Evolutionary conservation across 2,888 invertebrate genomes (phyloP).

Genomic region (Bembecia ichneumoniformis): DNA sequence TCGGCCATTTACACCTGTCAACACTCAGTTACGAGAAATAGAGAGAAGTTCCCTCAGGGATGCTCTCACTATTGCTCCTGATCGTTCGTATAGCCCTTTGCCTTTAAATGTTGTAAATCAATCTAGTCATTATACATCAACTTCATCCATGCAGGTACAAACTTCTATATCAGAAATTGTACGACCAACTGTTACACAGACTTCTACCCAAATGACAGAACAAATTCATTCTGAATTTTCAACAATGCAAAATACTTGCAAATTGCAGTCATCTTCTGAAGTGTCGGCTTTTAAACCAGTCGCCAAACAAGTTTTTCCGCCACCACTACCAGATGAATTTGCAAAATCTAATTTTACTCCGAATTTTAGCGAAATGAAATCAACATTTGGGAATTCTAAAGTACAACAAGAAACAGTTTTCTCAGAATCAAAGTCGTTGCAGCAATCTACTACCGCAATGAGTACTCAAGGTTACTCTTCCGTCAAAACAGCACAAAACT

Average conservation of each 20-base stretch:
- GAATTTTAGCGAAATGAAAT: constrained; percentile 47
- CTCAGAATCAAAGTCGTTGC: constrained; percentile 37
- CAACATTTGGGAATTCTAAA: constrained; percentile 37
- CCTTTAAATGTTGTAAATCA: constrained; percentile 55
- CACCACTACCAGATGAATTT: constrained; percentile 47
- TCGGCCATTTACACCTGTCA: constrained; percentile 73
- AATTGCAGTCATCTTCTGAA: constrained; percentile 51
- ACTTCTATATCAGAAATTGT: constrained; percentile 37
- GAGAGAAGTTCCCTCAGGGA: constrained; percentile 67
- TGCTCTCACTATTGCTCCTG: constrained; percentile 76
- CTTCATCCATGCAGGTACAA: constrained; percentile 28
- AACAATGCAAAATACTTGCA: constrained; percentile 48
- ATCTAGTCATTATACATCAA: constrained; percentile 34
- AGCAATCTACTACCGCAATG: constrained; percentile 32
- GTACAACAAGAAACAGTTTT: constrained; percentile 35
- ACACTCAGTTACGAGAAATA: constrained; percentile 42
- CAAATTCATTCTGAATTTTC: constrained; percentile 39
- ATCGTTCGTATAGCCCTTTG: constrained; percentile 73
- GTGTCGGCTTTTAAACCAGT: constrained; percentile 63
- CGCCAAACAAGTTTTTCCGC: constrained; percentile 54
- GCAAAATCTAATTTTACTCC: constrained; percentile 47
- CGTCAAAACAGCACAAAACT: constrained; percentile 51
- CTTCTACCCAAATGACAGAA: constrained; percentile 32
- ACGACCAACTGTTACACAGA: constrained; percentile 46
- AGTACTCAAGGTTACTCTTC: constrained; percentile 43